These are phyloP conservation scores for Whitmania pigra DNA, from an alignment of 1,140 invertebrate species.

Conservation along the genomic window DNA sequence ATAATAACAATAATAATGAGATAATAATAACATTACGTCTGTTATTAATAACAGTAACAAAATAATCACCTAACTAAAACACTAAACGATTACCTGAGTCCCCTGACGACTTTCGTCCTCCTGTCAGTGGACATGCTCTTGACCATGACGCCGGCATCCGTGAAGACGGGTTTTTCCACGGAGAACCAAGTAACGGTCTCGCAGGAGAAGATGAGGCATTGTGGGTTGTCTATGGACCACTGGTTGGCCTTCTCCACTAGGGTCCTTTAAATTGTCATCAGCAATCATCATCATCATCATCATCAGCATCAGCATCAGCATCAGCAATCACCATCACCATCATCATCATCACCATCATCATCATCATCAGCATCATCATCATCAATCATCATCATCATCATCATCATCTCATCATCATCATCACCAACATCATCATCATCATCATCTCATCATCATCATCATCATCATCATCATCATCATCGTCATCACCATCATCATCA, in stretches of 20 bases:
- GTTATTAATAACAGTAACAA: no score
- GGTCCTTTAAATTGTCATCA: no score
- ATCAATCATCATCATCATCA: conserved; percentile 12
- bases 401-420: conserved; percentile 3
- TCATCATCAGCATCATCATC: neutral
- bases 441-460: neutral
- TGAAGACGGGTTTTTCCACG: conserved; percentile 37
- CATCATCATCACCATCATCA: neutral
- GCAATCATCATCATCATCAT: neutral
- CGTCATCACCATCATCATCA: neutral
- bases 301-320: neutral
- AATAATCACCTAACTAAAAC: no score
- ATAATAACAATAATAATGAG: no score
- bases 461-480: conserved; percentile 7
- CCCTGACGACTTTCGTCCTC: conserved; percentile 19
- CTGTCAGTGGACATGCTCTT: conserved; percentile 22
- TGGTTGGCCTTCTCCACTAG: conserved; percentile 14
- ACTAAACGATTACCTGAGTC: conserved; percentile 14
- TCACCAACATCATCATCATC: neutral
- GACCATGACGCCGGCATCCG: conserved; percentile 11
- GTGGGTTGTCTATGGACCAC: conserved; percentile 19
- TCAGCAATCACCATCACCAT: neutral
- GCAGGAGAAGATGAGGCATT: conserved; percentile 16
- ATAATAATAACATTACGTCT: neutral
- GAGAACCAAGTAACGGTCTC: conserved; percentile 54